Conservation (phyloP, 2,888 invertebrate genomes). For the Hemaris fuciformis region DNA sequence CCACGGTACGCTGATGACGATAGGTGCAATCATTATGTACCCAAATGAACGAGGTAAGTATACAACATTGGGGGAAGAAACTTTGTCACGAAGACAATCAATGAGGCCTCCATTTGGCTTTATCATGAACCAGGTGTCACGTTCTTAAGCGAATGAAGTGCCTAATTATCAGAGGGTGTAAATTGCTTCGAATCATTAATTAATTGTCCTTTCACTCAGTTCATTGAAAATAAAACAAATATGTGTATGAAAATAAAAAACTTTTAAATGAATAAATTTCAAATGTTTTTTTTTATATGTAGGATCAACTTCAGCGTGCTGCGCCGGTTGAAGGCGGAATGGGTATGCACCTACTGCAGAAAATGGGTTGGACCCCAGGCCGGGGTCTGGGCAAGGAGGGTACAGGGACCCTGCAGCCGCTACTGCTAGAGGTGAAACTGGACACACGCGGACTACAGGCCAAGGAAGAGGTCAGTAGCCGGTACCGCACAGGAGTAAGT, state of each 20-base stretch:
- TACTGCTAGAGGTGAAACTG: slow-evolving; percentile 96
- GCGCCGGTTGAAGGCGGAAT: slow-evolving; percentile 96
- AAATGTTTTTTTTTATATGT: slow-evolving; percentile 38
- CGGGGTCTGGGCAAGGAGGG: slow-evolving; percentile 98
- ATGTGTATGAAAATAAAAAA: too few relatives aligned
- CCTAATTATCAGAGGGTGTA: too few relatives aligned
- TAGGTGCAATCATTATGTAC: slow-evolving; percentile 57
- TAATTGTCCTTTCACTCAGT: too few relatives aligned
- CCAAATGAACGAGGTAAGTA: slow-evolving; percentile 63
- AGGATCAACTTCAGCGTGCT: slow-evolving; percentile 96
- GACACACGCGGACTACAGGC: slow-evolving; percentile 95
- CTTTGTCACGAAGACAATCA: neutral
- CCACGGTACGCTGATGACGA: slow-evolving; percentile 49
- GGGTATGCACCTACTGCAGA: slow-evolving; percentile 97
- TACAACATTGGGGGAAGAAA: slow-evolving; percentile 26
- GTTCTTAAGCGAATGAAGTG: too few relatives aligned
- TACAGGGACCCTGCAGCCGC: slow-evolving; percentile 93
- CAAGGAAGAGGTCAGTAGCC: slow-evolving; percentile 84
- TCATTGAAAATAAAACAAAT: too few relatives aligned
- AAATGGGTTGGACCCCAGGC: slow-evolving; percentile 99
- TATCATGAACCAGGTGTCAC: neutral
- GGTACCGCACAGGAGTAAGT: slow-evolving; percentile 60
- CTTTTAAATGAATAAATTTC: slow-evolving; percentile 18
- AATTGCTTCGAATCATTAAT: too few relatives aligned
- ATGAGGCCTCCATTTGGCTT: neutral